Evolutionary conservation across 30 jellyfish, hydroid and myxozoan species (phyloP), one percentile per base, ranked within the genome.

Genomic region (Chrysaora quinquecirrha): DNA sequence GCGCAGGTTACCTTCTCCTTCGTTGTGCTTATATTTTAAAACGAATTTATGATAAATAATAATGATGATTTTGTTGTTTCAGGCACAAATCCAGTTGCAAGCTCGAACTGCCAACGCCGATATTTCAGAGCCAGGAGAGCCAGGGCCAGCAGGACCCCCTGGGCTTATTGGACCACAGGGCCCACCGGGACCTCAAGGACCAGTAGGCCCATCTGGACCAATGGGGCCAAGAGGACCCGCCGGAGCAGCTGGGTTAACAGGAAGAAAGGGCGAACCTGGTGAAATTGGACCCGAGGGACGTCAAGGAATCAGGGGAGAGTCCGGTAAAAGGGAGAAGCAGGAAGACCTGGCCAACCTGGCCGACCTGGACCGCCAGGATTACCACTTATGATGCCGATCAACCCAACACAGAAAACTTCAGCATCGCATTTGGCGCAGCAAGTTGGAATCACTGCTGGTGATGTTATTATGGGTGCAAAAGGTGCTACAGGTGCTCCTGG

Each of bases 141-240:
- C 89, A 34, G 97, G 97, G 16, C 84, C 77, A 0, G 52, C 76
- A 52, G 92, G 91, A 71, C 84, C 83, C 32, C 84, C 88, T 16
- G 95, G 91, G 16, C 71, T 24, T 30, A 84, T 91, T 23, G 97
- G 97, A 16, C 90, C 86, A 18, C 93, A 86, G 3, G 97, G 97
- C 12, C 43, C 74, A 1, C 88, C 72, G 21, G 97, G 97, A 68
- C 48, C 73, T 14, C 82, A 62, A 32, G 97, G 97, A 21, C 75
- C 78, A 2, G 43, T 80, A 1, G 97, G 97, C 48, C 84, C 76
- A 34, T 28, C 76, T 23, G 97, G 97, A 35, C 75, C 73, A 27
- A 67, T 31, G 24, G 97, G 97, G 0, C 65, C 73, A 11, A 34
- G 48, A 16, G 97, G 97, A n/a, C 77, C 69, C 20, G 29, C 73